Evolutionary conservation across 2,888 invertebrate species (phyloP), one percentile per base, ranked within the genome.

Genomic region (Eudemis profundana): DNA sequence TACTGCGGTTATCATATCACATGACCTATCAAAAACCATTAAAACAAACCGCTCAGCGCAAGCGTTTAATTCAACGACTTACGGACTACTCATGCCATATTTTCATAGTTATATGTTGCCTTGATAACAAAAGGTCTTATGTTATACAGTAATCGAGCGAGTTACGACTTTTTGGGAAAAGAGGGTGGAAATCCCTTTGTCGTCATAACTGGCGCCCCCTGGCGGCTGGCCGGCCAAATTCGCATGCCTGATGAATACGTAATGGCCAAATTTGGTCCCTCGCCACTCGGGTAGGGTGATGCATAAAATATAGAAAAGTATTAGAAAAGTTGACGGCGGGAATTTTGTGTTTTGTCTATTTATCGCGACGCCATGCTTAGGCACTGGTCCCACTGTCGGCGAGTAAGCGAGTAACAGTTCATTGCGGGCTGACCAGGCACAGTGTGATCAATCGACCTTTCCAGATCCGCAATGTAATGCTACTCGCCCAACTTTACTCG

Each of bases 231-330:
- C 8, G 15, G 33, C 27, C 56, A 15, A 63, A 56, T 49, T 42
- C 54, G 46, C 49, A 42, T 49, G 63, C 63, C 23, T 15, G 29
- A 23, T 63, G 63, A 63, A 63, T 63, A 49, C 63, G 47, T 63
- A 63, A 63, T 63, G 56, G 53, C 23, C 8, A 44, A 23, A 51
- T 46, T 38, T 54, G 7, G 47, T 49, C 63, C 62, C 63, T 50
- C 44, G 4, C 46, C 27, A 10, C 17, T 38, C 8, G 19, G 21
- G 42, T 15, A 10, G 12, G 29, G 4, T 23, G 42, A 40, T 54
- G 63, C 63, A 63, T 54, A 54, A 62, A 38, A 62, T 54, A 62
- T 54, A 38, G 38, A 40, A 40, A 62, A 54, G 53, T 61, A 61
- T 61, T 33, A 56, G 21, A 49, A 42, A 42, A 27, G 8, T 53